Conservation (phyloP, 1,140 invertebrate genomes). For the Archegozetes longisetosus region DNA sequence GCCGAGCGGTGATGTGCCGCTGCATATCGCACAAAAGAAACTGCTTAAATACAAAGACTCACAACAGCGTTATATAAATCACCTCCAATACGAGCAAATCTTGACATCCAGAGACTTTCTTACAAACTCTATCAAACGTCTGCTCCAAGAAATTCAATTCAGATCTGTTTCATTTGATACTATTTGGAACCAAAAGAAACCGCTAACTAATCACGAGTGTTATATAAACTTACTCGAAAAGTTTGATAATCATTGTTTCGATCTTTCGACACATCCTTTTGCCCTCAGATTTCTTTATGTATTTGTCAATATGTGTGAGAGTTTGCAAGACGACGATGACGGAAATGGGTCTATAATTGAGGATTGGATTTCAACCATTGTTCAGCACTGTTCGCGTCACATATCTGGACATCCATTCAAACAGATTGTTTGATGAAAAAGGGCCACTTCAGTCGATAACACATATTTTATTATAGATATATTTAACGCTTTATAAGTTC, state of each 20-base stretch:
- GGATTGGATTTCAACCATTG: neutral
- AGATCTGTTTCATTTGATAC: constrained; percentile 2
- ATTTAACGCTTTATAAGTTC: no score
- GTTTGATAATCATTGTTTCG: constrained; percentile 12
- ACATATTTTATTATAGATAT: no score
- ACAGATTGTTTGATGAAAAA: neutral
- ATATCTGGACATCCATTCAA: neutral
- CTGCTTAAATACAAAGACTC: neutral
- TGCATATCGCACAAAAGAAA: neutral
- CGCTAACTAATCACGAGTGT: neutral
- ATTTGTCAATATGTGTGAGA: constrained; percentile 35
- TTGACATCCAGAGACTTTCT: neutral
- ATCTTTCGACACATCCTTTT: constrained; percentile 28
- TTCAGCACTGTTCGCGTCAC: neutral
- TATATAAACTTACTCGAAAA: constrained; percentile 1
- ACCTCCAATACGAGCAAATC: constrained; percentile 13
- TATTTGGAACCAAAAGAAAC: neutral
- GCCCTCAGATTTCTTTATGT: constrained; percentile 32
- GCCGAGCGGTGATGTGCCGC: neutral
- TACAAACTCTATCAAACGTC: neutral
- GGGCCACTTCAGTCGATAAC: no score
- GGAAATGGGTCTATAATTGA: neutral
- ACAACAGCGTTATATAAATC: constrained; percentile 12
- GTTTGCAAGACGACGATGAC: neutral
- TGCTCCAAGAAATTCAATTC: neutral